Evolutionary conservation across 2,888 invertebrate genomes (phyloP), one percentile per base, ranked within the genome.

Genomic region (Eupithecia dodoneata): DNA sequence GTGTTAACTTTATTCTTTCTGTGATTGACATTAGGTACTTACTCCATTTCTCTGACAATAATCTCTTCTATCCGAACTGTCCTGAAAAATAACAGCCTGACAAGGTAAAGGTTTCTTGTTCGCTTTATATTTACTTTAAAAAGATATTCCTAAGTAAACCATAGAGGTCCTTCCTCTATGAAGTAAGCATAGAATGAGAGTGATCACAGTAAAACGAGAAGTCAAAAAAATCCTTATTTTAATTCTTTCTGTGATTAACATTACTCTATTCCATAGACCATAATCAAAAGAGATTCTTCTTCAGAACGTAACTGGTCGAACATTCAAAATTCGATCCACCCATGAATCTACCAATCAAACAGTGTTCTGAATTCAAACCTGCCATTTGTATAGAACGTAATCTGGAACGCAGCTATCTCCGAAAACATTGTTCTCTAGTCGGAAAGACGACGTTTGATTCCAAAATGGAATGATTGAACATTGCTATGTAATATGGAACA

Each of bases 361-460:
- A 65, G 67, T 72, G 72, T 81, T 81, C 78, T 55, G 72, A 81
- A 79, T 78, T 79, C 75, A 78, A 79, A 80, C 69, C 72, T 76
- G 70, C 69, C 76, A 77, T 76, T 79, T 76, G 72, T 70, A 71
- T 75, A 67, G 75, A 75, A 74, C 74, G 71, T 77, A 79, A 79
- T 78, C 81, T 78, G 52, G 73, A 79, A 72, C 76, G 74, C 74
- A 65, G 81, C 82, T 88, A 89, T 89, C 89, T 89, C 87, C 85
- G 85, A 89, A 91, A 91, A 89, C 90, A 89, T 86, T 87, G 87
- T 88, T 83, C 76, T 79, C 74, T 78, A 78, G 81, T 75, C 77
- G 70, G 75, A 90, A 91, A 91, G 91, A 91, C 88, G 89, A 86
- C 81, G 82, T 80, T 80, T 84, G 87, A 88, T 80, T 79, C 84